Evolutionary conservation across 1,140 invertebrate species (phyloP).

Genomic region (Pseudomyrmex flavicornis): DNA sequence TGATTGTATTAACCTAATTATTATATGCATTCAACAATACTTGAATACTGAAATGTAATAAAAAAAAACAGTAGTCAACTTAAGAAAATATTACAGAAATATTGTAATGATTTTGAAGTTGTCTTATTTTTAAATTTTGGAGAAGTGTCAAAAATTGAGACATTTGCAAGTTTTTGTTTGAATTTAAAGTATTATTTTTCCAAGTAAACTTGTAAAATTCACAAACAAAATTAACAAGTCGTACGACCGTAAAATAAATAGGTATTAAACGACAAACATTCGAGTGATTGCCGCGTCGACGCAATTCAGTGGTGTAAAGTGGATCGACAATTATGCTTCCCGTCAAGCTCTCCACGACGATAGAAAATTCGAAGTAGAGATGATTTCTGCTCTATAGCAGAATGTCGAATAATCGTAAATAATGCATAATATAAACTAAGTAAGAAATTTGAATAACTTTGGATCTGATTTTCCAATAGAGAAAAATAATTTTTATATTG

Average conservation of each 20-base stretch:
- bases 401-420: conserved; percentile 54
- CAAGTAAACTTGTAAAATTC: conserved; percentile 22
- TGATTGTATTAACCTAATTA: background rate
- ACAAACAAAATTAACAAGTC: background rate
- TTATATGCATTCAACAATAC: background rate
- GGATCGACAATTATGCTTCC: conserved; percentile 59
- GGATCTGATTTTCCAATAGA: background rate
- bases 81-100: background rate
- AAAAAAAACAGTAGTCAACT: background rate
- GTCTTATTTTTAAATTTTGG: background rate
- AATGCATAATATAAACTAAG: conserved; percentile 29
- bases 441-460: conserved; percentile 42
- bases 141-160: background rate
- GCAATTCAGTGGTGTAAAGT: conserved; percentile 38
- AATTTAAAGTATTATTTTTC: background rate
- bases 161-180: background rate
- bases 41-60: background rate
- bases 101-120: background rate
- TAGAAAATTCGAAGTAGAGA: conserved; percentile 15
- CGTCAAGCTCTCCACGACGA: conserved; percentile 43
- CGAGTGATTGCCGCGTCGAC: conserved; percentile 37
- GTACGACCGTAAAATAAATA: conserved; percentile 32
- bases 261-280: conserved; percentile 46
- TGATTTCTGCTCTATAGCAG: conserved; percentile 26
- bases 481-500: too few species aligned